A percentile compares a stretch with the other conserved stretches of the same genome.
phyloP scores from a whole-genome alignment of 1,140 invertebrate genomes.

The Papilio polyxenes region DNA sequence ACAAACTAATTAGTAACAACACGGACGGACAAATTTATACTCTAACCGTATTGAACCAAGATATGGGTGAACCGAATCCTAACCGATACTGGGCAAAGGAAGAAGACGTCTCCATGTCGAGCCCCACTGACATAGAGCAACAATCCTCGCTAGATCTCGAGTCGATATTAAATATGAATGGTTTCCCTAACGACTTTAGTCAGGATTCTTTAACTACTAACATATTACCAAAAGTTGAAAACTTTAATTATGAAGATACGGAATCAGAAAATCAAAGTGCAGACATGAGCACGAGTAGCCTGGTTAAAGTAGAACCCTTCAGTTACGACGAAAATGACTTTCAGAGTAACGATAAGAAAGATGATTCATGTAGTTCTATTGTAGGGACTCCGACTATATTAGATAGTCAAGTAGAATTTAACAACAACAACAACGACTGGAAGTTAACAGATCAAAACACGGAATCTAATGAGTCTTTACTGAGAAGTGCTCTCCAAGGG shows the following conservation, averaged over 20 bases:
- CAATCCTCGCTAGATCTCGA: slow-evolving; percentile 84
- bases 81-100: slow-evolving; percentile 78
- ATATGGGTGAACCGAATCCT: slow-evolving; percentile 81
- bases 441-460: slow-evolving; percentile 87
- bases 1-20: slow-evolving; percentile 78
- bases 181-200: slow-evolving; percentile 80
- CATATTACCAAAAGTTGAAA: slow-evolving; percentile 82
- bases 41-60: slow-evolving; percentile 84
- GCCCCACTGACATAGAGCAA: slow-evolving; percentile 81
- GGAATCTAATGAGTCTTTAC: slow-evolving; percentile 86
- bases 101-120: slow-evolving; percentile 82
- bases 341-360: slow-evolving; percentile 84
- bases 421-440: slow-evolving; percentile 91
- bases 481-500: slow-evolving; percentile 90
- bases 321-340: slow-evolving; percentile 86
- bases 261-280: slow-evolving; percentile 83
- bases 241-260: slow-evolving; percentile 83
- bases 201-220: slow-evolving; percentile 63
- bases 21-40: slow-evolving; percentile 85
- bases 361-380: slow-evolving; percentile 75
- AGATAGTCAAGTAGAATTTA: slow-evolving; percentile 81
- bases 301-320: slow-evolving; percentile 84
- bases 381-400: slow-evolving; percentile 78
- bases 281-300: slow-evolving; percentile 82
- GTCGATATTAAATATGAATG: slow-evolving; percentile 84